A percentile compares a stretch with the other conserved stretches of the same genome.
These are phyloP conservation scores for Poeciliopsis retropinna DNA, from an alignment of 2,113 vertebrate species.

Conservation along the genomic window DNA sequence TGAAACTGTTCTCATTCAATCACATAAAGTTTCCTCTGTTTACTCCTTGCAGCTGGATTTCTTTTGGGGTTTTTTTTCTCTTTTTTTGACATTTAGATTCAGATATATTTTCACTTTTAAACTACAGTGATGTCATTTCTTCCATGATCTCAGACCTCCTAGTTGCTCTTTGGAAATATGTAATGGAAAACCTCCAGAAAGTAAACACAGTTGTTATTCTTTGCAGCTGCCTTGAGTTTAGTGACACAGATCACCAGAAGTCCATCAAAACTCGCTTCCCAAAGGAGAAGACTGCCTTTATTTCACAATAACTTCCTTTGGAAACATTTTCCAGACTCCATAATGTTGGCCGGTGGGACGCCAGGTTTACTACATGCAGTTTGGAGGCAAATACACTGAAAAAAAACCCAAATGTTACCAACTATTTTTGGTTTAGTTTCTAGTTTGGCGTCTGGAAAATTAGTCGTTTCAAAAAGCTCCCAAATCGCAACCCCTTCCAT, in stretches of 20 bases:
- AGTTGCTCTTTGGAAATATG: neutral
- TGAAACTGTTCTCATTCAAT: neutral
- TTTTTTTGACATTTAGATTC: neutral
- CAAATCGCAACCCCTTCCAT: too few species aligned
- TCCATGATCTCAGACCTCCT: neutral
- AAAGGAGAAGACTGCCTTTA: neutral
- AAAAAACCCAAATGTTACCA: too few species aligned
- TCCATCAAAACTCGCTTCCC: neutral
- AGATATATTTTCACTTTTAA: neutral
- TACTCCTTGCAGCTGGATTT: neutral
- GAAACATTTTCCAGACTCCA: constrained; percentile 52
- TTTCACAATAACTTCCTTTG: constrained; percentile 31
- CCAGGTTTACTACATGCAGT: constrained; percentile 41
- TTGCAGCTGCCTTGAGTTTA: neutral
- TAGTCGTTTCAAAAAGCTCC: too few species aligned
- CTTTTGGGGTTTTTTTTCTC: neutral
- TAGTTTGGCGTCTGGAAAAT: too few species aligned
- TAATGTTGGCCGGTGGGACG: constrained; percentile 19
- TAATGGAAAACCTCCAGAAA: neutral
- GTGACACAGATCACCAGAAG: neutral
- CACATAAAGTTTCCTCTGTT: neutral
- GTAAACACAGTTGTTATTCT: neutral
- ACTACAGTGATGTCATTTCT: neutral
- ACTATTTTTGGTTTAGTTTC: too few species aligned
- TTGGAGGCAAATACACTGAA: constrained; percentile 8